Base-by-base conservation (phyloP, 2,888 invertebrate genomes). In the Zygothrica quintamaculata region DNA sequence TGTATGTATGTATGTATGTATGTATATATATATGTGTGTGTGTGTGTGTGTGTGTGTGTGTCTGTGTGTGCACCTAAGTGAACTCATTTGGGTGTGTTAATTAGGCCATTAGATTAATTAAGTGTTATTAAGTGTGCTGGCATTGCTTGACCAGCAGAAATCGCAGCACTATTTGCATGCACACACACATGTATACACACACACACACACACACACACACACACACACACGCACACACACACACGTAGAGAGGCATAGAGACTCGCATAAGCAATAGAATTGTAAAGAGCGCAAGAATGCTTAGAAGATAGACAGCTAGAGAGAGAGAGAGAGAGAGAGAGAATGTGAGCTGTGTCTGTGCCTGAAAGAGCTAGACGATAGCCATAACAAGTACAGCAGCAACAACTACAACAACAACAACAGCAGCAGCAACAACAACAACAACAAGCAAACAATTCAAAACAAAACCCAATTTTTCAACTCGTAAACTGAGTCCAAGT, bases 401-500 rank as follows among this genome's bases (percentile, higher is more conserved):
- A 42, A 31, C 46, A 55, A 40, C n/a, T n/a, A n/a, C n/a, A n/a
- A n/a, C n/a, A n/a, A n/a, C n/a, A n/a, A 22, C 3, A 11, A 26
- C 26, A 47, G 40, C 51, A 37, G 33, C 51, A 31, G 43, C 51
- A 43, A 37, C 6, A 11, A 50, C 58, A 11, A 47, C 36, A 57
- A 48, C 66, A 42, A 31, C 46, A 55, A 40, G 53, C 71, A 74
- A 68, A 65, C 71, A 77, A 77, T 76, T 84, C 77, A 80, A 77
- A 81, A 81, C 75, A 86, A 84, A 76, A 76, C 74, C 74, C 51
- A 74, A 72, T 69, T 86, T 84, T 81, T 86, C 68, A 77, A 75
- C 86, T 86, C 77, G 70, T 66, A 77, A 88, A 74, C 74, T 82
- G 77, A 80, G 80, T 80, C 86, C 89, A 89, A 88, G 88, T 88